phyloP scores from a whole-genome alignment of 2,113 vertebrate genomes.

The Casuarius casuarius region DNA sequence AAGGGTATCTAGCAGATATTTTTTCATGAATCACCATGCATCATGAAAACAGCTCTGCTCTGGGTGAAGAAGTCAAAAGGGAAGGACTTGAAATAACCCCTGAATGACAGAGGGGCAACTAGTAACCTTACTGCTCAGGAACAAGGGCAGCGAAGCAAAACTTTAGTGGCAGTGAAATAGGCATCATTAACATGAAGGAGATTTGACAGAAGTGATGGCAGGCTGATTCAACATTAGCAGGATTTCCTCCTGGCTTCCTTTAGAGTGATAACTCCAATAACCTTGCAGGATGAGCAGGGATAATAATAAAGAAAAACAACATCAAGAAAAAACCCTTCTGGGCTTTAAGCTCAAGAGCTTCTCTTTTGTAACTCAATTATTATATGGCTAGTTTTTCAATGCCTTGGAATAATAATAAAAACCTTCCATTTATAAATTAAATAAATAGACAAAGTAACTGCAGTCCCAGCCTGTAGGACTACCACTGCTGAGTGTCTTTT shows the following conservation, averaged over 20 bases:
- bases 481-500: neutral
- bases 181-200: neutral
- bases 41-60: neutral
- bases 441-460: neutral
- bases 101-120: neutral
- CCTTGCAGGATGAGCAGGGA: neutral
- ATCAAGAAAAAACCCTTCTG: neutral
- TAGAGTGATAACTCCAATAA: neutral
- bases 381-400: neutral
- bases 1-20: neutral
- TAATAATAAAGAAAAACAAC: neutral
- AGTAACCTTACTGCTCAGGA: neutral
- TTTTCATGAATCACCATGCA: neutral
- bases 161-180: neutral
- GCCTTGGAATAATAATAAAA: neutral
- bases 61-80: neutral
- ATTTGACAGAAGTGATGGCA: neutral
- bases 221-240: neutral
- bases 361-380: neutral
- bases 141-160: neutral
- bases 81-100: neutral
- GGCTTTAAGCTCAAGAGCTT: neutral
- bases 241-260: neutral
- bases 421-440: neutral
- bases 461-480: neutral